Evolutionary conservation across 2,797 vertebrate species (phyloP), one percentile per base, ranked within the genome.

Genomic region (Margarornis squamiger): DNA sequence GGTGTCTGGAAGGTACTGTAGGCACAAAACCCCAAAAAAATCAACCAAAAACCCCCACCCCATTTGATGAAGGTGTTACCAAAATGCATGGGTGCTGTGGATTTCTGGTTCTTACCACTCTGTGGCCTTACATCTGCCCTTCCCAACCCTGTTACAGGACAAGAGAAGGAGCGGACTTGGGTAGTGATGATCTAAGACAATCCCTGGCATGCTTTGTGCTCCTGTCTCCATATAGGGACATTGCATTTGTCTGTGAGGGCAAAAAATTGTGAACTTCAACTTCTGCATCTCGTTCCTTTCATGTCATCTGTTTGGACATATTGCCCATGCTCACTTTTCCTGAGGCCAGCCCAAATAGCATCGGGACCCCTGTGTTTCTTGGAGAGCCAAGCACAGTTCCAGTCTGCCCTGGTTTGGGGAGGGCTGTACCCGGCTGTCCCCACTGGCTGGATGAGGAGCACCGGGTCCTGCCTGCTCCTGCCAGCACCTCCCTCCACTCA

Each of bases 371-470:
- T 9, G 20, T n/a, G 34, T 72, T 88, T 57, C 58, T 51, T 48
- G 23, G 54, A 54, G 48, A 10, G 24, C 14, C 1, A 2, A 77
- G 48, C 29, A 59, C 34, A 29, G 57, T 78, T 94, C 58, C 84
- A 89, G 52, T 57, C 71, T 67, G 39, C 39, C 45, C 78, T 70
- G 77, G 46, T n/a, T 70, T 89, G 45, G 51, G 65, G 45, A 51
- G 10, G 43, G 15, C 65, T 80, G 46, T 51, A 11, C 29, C 45
- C 0, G 2, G 34, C 57, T 80, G 30, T 88, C 65, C 75, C 72
- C 1, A 5, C n/a, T 4, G 1, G 8, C 57, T 2, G 6, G 58
- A 67, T 1, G 0, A 1, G 5, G 61, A 45, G 65, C 9, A 1
- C 73, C 2, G 0, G 57, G 29, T 80, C 65, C 72, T 92, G 79